Evolutionary conservation across 2,113 vertebrate genomes (phyloP).

Genomic region (Bolborhynchus lineola): DNA sequence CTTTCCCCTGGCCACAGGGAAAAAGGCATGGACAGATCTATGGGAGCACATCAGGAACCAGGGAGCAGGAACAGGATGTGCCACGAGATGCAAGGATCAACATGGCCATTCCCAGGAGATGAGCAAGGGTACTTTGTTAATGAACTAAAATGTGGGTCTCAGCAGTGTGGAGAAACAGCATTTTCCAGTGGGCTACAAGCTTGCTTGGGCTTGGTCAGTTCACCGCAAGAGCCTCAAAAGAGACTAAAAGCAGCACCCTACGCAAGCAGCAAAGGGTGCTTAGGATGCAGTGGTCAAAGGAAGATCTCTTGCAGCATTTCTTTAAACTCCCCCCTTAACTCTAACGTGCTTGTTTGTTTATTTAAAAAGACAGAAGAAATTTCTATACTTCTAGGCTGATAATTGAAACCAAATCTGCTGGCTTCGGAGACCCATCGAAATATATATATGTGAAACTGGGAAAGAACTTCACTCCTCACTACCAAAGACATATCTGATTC

Average conservation of each 20-base stretch:
- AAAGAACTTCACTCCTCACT: conserved; percentile 9
- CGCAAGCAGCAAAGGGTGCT: not conserved
- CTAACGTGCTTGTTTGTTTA: not conserved
- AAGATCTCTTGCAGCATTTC: not conserved
- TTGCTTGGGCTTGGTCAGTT: not conserved
- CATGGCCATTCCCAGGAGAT: not conserved
- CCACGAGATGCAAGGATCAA: not conserved
- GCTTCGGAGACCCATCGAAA: conserved; percentile 1
- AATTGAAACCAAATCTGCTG: conserved; percentile 32
- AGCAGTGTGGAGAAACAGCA: not conserved
- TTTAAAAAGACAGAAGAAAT: not conserved
- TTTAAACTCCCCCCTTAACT: not conserved
- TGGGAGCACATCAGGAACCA: not conserved
- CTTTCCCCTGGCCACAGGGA: not conserved
- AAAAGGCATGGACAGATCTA: not conserved
- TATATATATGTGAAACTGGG: conserved; percentile 22
- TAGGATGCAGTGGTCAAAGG: not conserved
- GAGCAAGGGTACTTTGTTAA: not conserved
- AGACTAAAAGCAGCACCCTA: not conserved
- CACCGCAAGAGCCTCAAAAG: not conserved
- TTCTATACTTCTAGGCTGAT: not conserved
- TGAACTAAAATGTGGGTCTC: fast-evolving
- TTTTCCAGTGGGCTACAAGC: not conserved
- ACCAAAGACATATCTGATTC: conserved; percentile 29
- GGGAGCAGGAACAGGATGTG: not conserved